These are phyloP conservation scores for Apamea epomidion DNA, from an alignment of 2,888 invertebrate species.

Conservation along the genomic window DNA sequence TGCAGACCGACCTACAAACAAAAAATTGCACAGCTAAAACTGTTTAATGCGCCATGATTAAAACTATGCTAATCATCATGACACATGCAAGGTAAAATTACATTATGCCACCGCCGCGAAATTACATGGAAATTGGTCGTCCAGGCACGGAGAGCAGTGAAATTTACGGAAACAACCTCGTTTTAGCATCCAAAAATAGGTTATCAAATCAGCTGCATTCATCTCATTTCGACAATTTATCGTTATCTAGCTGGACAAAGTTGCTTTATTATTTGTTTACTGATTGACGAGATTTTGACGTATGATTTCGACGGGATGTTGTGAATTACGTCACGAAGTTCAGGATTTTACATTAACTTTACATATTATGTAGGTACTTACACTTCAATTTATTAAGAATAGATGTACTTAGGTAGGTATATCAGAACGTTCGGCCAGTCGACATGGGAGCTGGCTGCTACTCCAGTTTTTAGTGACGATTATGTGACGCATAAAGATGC, in stretches of 20 bases:
- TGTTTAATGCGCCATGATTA: slow-evolving; percentile 23
- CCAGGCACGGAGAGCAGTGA: slow-evolving; percentile 2
- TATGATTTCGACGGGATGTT: background rate
- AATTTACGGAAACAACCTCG: slow-evolving; percentile 30
- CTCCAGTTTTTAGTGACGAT: too few species aligned
- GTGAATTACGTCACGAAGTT: background rate
- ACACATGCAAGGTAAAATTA: slow-evolving; percentile 39
- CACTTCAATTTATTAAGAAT: background rate
- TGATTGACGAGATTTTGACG: background rate
- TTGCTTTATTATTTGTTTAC: background rate
- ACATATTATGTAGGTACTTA: too few species aligned
- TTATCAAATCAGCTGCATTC: background rate
- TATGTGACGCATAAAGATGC: too few species aligned
- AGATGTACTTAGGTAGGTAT: too few species aligned
- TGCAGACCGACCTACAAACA: background rate
- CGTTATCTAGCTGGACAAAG: background rate
- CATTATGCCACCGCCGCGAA: slow-evolving; percentile 34
- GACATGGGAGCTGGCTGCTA: too few species aligned
- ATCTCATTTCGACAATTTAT: background rate
- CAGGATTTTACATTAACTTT: background rate
- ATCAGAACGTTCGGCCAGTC: too few species aligned
- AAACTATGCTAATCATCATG: slow-evolving; percentile 48
- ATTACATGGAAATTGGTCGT: slow-evolving; percentile 34
- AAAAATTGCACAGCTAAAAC: background rate
- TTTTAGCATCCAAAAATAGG: slow-evolving; percentile 32